Base-by-base conservation (phyloP, 2,797 vertebrate genomes). In the Diceros bicornis region DNA sequence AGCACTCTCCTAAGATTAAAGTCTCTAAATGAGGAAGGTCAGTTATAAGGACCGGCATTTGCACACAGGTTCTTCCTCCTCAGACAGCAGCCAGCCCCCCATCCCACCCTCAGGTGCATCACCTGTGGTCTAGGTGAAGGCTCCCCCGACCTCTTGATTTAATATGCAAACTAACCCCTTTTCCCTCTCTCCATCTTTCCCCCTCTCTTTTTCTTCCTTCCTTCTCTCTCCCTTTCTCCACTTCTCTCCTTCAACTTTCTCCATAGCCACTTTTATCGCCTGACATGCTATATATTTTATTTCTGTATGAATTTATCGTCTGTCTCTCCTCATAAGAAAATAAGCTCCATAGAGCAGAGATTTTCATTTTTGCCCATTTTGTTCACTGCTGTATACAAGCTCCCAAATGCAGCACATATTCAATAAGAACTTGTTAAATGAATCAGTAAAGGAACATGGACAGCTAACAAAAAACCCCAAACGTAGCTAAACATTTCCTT, bases 381-480 rank as follows among this genome's bases (percentile, higher is more conserved):
- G 66, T 47, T 57, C 89, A 44, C 32, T 27, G 52, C 12, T 37
- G 0, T 32, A 71, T 41, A 61, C 27, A 82, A 66, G 50, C 7
- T 37, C 47, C 29, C n/a, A 27, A 87, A 41, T 3, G 17, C 1
- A 62, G 62, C 11, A 52, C 2, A 27, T 21, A 41, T 55, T 50
- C 37, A n/a, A 6, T 1, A 29, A 91, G 55, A 34, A 64, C 23
- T 69, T 87, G 27, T 9, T 69, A 68, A 85, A 55, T 72, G 7
- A 89, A 69, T 55, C 62, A 74, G 77, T 32, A 75, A 96, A 84
- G 20, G 6, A 88, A 94, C 13, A 1, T 14, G 16, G 27, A 44
- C 13, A 74, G 78, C 37, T 47, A 94, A 7, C 27, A 78, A 62
- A 83, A 97, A 95, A 92, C 18, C n/a, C 29, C 18, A 87, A 74